phyloP scores from a whole-genome alignment of 2,888 invertebrate genomes.

The Oeneis ivallda region DNA sequence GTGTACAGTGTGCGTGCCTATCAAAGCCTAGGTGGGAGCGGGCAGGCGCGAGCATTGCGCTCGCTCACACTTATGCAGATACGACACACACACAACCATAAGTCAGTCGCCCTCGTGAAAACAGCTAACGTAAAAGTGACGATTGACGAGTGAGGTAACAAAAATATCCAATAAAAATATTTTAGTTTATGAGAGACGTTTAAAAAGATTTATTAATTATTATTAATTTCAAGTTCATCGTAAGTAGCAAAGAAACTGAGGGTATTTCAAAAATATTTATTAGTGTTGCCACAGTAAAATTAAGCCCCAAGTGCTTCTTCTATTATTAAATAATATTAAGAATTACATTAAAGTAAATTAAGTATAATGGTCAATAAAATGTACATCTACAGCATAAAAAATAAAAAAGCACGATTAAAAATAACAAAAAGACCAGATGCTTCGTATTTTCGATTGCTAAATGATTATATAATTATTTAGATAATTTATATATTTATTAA shows the following conservation, averaged over 20 bases:
- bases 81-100: no score
- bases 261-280: background rate
- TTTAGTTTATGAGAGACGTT: no score
- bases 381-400: slow-evolving; percentile 14
- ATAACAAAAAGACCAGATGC: background rate
- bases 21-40: no score
- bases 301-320: slow-evolving; percentile 50
- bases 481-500: background rate
- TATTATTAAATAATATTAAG: slow-evolving; percentile 19
- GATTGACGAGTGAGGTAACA: no score
- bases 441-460: background rate
- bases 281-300: slow-evolving; percentile 34
- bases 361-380: slow-evolving; percentile 6
- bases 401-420: background rate
- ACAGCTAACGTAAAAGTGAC: no score
- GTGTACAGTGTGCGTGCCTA: no score
- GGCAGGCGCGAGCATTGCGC: no score
- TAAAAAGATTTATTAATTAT: no score
- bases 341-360: slow-evolving; percentile 8
- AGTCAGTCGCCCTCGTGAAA: no score
- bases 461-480: background rate
- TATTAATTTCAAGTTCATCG: no score
- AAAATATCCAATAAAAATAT: no score
- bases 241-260: background rate
- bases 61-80: no score